A percentile compares a stretch with the other conserved stretches of the same genome.
These are phyloP conservation scores for Galeopsomyia nigrocyanea DNA, from an alignment of 2,888 invertebrate genomes.

Conservation along the genomic window DNA sequence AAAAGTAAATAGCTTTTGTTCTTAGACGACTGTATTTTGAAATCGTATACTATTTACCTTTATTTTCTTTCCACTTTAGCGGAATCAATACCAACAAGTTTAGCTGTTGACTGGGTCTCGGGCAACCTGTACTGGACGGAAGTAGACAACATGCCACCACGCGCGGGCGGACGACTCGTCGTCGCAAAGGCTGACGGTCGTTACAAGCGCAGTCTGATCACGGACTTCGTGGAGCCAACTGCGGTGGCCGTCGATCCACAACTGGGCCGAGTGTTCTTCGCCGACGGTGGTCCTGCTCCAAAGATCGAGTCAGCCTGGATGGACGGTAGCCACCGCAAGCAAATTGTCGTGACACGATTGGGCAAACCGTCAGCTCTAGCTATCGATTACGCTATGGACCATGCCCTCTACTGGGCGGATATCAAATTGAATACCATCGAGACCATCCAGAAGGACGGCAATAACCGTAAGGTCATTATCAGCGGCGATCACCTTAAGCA, in stretches of 20 bases:
- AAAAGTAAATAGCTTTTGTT: constrained; percentile 67
- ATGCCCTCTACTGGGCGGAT: constrained; percentile 96
- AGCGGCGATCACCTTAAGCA: constrained; percentile 73
- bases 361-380: constrained; percentile 91
- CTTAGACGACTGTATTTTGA: neutral
- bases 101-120: constrained; percentile 95
- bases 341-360: constrained; percentile 85
- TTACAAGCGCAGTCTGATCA: constrained; percentile 85
- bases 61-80: constrained; percentile 65
- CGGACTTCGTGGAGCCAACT: constrained; percentile 86
- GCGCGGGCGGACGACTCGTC: constrained; percentile 80
- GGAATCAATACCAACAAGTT: constrained; percentile 86
- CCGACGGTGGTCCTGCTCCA: constrained; percentile 89
- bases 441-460: constrained; percentile 86
- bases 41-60: neutral
- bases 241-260: constrained; percentile 91
- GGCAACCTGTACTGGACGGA: constrained; percentile 97
- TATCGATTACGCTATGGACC: constrained; percentile 91
- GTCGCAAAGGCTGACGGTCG: constrained; percentile 91
- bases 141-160: constrained; percentile 76
- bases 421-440: constrained; percentile 93
- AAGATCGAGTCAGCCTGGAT: constrained; percentile 97
- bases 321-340: constrained; percentile 91
- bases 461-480: constrained; percentile 79
- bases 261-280: constrained; percentile 91